Base-by-base conservation (phyloP, 2,888 invertebrate genomes). In the Drosophila robusta region DNA sequence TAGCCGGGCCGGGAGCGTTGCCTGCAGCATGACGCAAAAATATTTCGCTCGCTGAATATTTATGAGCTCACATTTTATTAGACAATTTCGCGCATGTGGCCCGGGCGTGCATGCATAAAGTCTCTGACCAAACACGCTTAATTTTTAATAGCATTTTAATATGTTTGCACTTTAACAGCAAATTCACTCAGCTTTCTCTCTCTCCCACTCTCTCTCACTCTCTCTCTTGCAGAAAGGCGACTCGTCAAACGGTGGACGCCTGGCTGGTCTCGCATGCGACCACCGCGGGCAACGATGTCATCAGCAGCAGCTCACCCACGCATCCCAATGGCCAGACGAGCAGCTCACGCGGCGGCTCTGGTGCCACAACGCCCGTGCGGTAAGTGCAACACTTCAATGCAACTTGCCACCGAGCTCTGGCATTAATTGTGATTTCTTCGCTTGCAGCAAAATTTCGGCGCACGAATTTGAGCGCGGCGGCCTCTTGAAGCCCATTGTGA, bases 401-500 rank as follows among this genome's bases (percentile, higher is more conserved):
- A 3, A 2, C 18, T 2, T 18, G 18, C 29, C 29, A 29, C 9
- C 3, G 3, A 29, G 9, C 22, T 18, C 22, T 18, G 29, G 29
- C 14, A 12, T 60, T n/a, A 26, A 38, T 32, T 32, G 12, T 11
- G 18, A 2, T 12, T 9, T 11, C 34, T 24, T n/a, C 22, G 4
- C 3, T 12, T 70, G 18, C 52, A 95, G 96, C 90, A 96, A 96
- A 94, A 98, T 98, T 92, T 98, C 98, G 56, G 98, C 98, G 62
- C 98, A 98, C 93, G 98, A 98, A 93, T 98, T 98, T 92, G 98
- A 98, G 93, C 95, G 97, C 9, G 97, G 98, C 24, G 98, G 98
- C 73, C 94, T 98, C 22, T 93, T 98, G 76, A 97, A 98, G 91
- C 98, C 98, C 71, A 96, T 98, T 93, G 97, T 98, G 80, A 98